Percentiles rank a stretch among this genome's conserved stretches.
These are phyloP conservation scores for Phalacrocorax carbo DNA, from an alignment of 2,113 vertebrate species.

Conservation along the genomic window DNA sequence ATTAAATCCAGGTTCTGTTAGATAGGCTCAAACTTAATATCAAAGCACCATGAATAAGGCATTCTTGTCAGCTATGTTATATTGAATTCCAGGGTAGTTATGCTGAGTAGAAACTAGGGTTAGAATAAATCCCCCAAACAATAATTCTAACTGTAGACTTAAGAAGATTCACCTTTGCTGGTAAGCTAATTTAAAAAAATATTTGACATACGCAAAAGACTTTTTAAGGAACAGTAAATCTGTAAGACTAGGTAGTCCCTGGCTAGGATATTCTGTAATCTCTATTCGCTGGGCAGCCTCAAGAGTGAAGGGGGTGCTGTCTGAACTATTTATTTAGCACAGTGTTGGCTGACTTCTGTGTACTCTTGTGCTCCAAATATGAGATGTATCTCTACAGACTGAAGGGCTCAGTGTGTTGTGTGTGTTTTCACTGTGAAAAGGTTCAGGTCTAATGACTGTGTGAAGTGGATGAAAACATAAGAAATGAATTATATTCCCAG, in stretches of 20 bases:
- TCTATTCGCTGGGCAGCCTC: neutral
- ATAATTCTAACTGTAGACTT: neutral
- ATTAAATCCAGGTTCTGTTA: neutral
- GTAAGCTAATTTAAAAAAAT: neutral
- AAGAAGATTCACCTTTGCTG: neutral
- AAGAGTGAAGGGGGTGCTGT: neutral
- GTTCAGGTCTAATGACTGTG: neutral
- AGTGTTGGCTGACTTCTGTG: neutral
- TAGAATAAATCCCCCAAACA: neutral
- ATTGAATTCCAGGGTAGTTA: neutral
- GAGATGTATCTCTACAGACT: neutral
- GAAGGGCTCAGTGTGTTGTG: neutral
- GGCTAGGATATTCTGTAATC: neutral
- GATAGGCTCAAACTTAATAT: neutral
- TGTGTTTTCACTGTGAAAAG: neutral
- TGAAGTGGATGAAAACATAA: neutral
- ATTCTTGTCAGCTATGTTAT: neutral
- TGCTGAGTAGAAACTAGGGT: neutral
- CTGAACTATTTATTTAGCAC: neutral
- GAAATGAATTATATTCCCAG: neutral
- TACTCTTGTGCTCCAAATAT: neutral
- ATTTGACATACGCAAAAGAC: neutral
- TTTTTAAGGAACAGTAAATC: neutral
- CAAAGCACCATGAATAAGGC: neutral
- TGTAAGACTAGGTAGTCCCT: neutral